Evolutionary conservation across 2,113 vertebrate species (phyloP).

Genomic region (Sterrhoptilus dennistouni): DNA sequence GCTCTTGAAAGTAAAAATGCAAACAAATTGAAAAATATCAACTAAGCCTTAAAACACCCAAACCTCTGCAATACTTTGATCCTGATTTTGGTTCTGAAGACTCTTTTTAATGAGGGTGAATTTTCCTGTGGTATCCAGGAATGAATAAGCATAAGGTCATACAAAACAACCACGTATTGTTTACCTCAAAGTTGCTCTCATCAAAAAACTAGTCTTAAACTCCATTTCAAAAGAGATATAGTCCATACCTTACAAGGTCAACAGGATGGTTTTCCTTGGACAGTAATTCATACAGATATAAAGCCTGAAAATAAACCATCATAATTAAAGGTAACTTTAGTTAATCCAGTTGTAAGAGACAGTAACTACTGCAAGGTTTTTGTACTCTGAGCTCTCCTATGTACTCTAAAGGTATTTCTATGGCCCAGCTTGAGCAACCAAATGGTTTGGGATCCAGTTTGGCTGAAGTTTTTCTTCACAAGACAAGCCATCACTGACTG

Average conservation of each 20-base stretch:
- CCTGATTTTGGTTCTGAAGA: neutral
- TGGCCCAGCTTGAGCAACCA: neutral
- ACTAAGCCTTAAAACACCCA: neutral
- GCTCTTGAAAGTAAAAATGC: neutral
- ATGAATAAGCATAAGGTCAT: neutral
- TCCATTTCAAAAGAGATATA: neutral
- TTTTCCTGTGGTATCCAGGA: neutral
- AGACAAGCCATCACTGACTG: neutral
- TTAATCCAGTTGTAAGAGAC: neutral
- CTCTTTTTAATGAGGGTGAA: neutral
- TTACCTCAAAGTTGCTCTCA: neutral
- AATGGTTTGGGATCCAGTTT: neutral
- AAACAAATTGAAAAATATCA: neutral
- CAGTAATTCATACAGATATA: slow-evolving; percentile 76
- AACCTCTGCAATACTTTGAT: neutral
- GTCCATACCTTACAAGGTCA: slow-evolving; percentile 77
- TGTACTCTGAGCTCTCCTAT: neutral
- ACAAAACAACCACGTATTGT: neutral
- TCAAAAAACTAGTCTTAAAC: neutral
- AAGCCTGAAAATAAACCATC: slow-evolving; percentile 71
- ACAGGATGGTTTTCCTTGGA: slow-evolving; percentile 16
- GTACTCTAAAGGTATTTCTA: neutral
- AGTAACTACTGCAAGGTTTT: neutral
- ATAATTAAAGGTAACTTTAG: neutral
- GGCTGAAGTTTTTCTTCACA: neutral